Conservation (phyloP, 2,888 invertebrate genomes). For the Cataglyphis rosenhaueri region DNA sequence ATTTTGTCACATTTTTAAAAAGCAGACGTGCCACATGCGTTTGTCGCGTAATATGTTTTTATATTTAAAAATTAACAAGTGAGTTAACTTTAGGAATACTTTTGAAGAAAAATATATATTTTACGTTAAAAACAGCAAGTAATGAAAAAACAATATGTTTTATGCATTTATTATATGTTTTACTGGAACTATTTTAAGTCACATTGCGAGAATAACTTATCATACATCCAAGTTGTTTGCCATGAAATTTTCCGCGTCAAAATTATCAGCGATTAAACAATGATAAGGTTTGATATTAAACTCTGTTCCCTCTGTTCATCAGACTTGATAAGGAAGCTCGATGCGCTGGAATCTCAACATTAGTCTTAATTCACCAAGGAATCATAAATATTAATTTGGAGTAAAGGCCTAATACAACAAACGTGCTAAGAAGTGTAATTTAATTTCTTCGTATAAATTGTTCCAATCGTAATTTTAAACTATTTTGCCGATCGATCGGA, state of each 20-base stretch:
- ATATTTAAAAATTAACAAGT: not conserved
- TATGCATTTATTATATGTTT: not conserved
- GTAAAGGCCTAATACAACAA: not conserved
- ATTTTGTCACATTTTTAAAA: not conserved
- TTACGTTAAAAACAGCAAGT: not conserved
- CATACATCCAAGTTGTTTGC: conserved; percentile 29
- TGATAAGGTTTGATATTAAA: conserved; percentile 70
- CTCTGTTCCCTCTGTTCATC: conserved; percentile 37
- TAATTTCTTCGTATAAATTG: conserved; percentile 8
- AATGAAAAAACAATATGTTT: not conserved
- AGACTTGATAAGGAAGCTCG: conserved; percentile 5
- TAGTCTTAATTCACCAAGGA: not conserved
- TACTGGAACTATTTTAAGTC: conserved; percentile 42
- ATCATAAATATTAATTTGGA: not conserved
- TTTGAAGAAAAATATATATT: not conserved
- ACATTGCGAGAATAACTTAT: conserved; percentile 59
- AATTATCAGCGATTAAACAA: conserved; percentile 79
- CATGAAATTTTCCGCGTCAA: conserved; percentile 72
- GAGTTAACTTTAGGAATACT: not conserved
- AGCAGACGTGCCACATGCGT: too few species aligned
- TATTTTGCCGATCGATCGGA: not conserved
- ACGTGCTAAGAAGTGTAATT: not conserved
- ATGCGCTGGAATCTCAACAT: conserved; percentile 14
- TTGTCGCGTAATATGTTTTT: not conserved
- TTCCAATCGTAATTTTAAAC: not conserved